Conservation (phyloP, 2,888 invertebrate species). For the Cryptocephalus moraei region DNA sequence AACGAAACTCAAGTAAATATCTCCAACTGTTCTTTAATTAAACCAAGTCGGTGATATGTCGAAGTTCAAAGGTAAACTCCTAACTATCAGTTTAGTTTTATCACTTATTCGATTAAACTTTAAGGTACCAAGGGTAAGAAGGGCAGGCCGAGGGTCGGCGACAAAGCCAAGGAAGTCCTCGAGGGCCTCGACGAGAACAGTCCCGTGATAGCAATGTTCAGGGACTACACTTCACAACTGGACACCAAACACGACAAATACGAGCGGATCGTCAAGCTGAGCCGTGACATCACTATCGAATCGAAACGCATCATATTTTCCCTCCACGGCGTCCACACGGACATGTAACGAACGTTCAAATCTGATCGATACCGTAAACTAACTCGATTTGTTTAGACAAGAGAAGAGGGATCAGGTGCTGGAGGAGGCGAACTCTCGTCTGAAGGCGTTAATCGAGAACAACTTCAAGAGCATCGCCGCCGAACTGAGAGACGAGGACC, state of each 20-base stretch:
- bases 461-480: slow-evolving; percentile 58
- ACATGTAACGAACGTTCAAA: slow-evolving; percentile 26
- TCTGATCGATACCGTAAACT: neutral
- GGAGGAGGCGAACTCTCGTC: slow-evolving; percentile 54
- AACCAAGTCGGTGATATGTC: no score
- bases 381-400: slow-evolving; percentile 33
- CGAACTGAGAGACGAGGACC: slow-evolving; percentile 63
- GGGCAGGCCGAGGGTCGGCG: slow-evolving; percentile 30
- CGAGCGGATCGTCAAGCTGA: slow-evolving; percentile 71
- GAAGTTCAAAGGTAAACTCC: no score
- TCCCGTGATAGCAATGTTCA: slow-evolving; percentile 52
- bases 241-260: slow-evolving; percentile 73
- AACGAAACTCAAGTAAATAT: no score
- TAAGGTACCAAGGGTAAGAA: slow-evolving; percentile 5
- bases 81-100: no score
- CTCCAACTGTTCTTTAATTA: no score
- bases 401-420: slow-evolving; percentile 45
- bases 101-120: no score
- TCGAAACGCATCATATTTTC: slow-evolving; percentile 84
- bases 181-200: slow-evolving; percentile 41
- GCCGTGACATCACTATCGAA: slow-evolving; percentile 79
- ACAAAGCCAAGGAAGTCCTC: slow-evolving; percentile 37
- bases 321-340: slow-evolving; percentile 59
- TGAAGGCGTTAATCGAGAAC: slow-evolving; percentile 50
- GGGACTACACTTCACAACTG: slow-evolving; percentile 51